Base-by-base conservation (phyloP, 1,140 invertebrate genomes). In the Drosophila prosaltans region DNA sequence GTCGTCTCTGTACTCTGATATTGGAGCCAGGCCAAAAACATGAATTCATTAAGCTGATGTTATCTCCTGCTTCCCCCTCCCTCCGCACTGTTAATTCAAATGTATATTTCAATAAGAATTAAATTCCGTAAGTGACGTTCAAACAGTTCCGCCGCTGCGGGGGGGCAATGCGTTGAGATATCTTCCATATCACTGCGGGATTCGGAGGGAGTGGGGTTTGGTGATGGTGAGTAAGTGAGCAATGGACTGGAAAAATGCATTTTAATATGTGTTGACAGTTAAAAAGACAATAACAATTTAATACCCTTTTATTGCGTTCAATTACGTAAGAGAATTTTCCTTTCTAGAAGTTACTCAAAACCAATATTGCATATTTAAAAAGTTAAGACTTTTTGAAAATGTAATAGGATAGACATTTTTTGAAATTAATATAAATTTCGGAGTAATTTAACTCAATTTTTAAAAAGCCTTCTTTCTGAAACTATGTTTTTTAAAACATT, bases 11-110 rank as follows among this genome's bases (percentile, higher is more conserved):
- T 36, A 36, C 55, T 36, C 55, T 36, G 48, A 59, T 39, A 43
- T 39, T 57, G 69, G 48, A 48, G 41, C 26, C 64, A 65, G 51
- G 39, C 69, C 64, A 59, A 65, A 79, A 79, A 89, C 84, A 88
- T 72, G 84, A 88, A 88, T 88, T 88, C 80, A 88, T 89, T 88
- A 89, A 89, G 77, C 80, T 16, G 32, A 60, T 78, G 65, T 30
- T 43, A n/a, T 26, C 32, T 4, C 28, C 21, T 55, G 24, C 3
- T n/a, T 41, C 21, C 57, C 40, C 51, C 64, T 65, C 40, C 36
- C 21, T 1, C 24, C 61, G 39, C 66, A 48, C 63, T 72, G 75
- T 78, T 78, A 78, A 78, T 78, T 78, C 74, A 78, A 78, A 78
- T 69, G 72, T 69, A 72, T 83, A 72, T 80, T 80, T 78, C 74